Percentiles rank a stretch among this genome's conserved stretches.
Conservation (phyloP, 2,113 vertebrate genomes). For the Halichoerus grypus region DNA sequence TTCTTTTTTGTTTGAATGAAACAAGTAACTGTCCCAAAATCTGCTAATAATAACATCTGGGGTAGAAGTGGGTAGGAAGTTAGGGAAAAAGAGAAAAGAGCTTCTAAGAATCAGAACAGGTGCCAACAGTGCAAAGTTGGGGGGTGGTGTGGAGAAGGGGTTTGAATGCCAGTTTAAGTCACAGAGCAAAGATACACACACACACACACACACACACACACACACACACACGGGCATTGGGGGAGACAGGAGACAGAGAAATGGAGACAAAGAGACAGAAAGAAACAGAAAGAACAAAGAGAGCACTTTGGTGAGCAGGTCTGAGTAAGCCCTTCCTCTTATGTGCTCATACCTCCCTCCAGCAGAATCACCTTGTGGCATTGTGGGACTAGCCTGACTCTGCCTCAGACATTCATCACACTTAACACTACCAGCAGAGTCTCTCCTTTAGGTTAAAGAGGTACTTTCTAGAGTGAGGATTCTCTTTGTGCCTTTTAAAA, state of each 20-base stretch:
- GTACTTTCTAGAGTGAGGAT: background rate
- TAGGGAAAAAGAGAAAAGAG: background rate
- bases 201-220: background rate
- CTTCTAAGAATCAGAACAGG: background rate
- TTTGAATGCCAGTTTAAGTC: background rate
- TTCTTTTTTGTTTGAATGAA: conserved; percentile 5
- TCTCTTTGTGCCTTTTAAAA: background rate
- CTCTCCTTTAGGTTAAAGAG: background rate
- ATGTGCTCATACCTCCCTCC: rapidly evolving
- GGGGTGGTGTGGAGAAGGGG: background rate
- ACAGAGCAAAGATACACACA: background rate
- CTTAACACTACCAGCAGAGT: background rate
- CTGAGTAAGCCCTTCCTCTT: background rate
- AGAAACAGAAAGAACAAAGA: background rate
- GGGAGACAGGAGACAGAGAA: background rate
- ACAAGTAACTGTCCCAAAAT: background rate
- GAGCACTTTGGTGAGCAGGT: background rate
- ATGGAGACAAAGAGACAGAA: too few relatives aligned
- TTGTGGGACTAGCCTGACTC: background rate
- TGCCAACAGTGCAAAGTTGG: too few relatives aligned
- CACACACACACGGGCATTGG: background rate
- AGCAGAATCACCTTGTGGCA: background rate
- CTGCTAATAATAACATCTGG: background rate
- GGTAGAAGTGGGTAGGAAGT: background rate
- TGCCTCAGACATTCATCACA: background rate